A percentile compares a stretch with the other conserved stretches of the same genome.
phyloP scores from a whole-genome alignment of 2,113 vertebrate species.

The Hydrochoerus hydrochaeris region DNA sequence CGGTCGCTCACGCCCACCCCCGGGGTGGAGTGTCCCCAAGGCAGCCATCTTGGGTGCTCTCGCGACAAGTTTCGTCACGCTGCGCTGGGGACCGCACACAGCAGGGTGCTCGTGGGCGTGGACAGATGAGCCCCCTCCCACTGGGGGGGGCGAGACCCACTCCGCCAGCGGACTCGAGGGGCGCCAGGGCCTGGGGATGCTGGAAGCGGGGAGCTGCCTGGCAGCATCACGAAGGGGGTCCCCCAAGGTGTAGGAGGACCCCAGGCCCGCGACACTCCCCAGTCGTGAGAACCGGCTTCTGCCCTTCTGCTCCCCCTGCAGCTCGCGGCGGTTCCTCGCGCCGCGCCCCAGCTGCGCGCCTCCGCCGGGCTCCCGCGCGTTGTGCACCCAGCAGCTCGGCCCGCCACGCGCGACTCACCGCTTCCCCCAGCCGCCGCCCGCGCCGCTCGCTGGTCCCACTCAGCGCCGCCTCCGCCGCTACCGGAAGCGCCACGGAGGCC shows the following conservation, averaged over 20 bases:
- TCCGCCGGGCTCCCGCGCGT: not conserved
- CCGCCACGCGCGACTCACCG: slow-evolving; percentile 45
- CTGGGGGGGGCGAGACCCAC: fast-evolving
- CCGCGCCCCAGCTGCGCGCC: not conserved
- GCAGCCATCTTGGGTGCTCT: slow-evolving; percentile 78
- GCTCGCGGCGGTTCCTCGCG: not conserved
- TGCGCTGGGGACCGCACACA: not conserved
- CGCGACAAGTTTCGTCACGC: not conserved
- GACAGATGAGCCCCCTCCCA: not conserved
- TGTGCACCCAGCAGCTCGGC: not conserved
- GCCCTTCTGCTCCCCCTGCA: not conserved
- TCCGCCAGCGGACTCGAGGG: fast-evolving
- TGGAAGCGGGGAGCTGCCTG: not conserved
- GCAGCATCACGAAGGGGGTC: not conserved
- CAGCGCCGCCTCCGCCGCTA: slow-evolving; percentile 2
- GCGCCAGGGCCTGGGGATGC: not conserved
- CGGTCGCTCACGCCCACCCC: not conserved
- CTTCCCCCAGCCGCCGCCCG: not conserved
- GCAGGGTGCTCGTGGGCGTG: not conserved
- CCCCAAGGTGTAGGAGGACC: not conserved
- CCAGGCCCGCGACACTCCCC: not conserved
- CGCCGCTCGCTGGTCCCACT: not conserved
- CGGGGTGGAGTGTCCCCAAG: slow-evolving; percentile 31
- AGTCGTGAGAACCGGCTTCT: fast-evolving
- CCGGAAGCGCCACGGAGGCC: slow-evolving; percentile 55